phyloP scores from a whole-genome alignment of 2,888 invertebrate species.

The Cryptocephalus primarius region DNA sequence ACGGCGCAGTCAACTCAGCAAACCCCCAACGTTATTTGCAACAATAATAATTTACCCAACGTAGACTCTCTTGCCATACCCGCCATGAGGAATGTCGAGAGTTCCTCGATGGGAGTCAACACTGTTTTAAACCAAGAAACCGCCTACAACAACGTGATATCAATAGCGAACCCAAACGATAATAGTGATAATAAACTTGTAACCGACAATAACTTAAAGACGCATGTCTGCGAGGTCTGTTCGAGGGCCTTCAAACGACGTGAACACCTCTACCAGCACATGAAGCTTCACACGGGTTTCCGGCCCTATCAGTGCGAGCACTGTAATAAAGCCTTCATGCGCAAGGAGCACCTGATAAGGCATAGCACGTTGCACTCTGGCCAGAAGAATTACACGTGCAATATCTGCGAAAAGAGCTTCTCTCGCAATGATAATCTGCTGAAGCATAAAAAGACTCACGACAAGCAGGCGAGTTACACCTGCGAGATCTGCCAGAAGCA shows the following conservation, averaged over 20 bases:
- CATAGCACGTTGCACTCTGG: conserved; percentile 59
- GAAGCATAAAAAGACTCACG: conserved; percentile 49
- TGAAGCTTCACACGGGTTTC: conserved; percentile 54
- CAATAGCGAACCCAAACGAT: conserved; percentile 2
- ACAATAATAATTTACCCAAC: background rate
- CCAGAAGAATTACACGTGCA: conserved; percentile 54
- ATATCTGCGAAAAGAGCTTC: conserved; percentile 43
- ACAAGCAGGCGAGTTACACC: conserved; percentile 44
- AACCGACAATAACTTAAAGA: conserved; percentile 8
- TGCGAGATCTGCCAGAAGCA: conserved; percentile 56
- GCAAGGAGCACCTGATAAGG: conserved; percentile 57
- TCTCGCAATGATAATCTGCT: conserved; percentile 47
- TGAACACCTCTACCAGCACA: conserved; percentile 57
- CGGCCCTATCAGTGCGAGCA: conserved; percentile 55
- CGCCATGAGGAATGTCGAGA: conserved; percentile 6
- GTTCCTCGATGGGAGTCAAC: conserved; percentile 18
- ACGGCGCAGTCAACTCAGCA: conserved; percentile 6
- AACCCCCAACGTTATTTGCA: conserved; percentile 17
- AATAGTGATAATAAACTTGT: conserved; percentile 1
- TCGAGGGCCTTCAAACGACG: conserved; percentile 55
- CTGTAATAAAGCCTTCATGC: conserved; percentile 55
- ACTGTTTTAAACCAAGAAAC: conserved; percentile 19
- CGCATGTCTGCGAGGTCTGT: conserved; percentile 45
- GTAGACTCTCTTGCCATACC: conserved; percentile 4
- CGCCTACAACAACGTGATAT: background rate